Evolutionary conservation across 2,888 invertebrate species (phyloP).

Genomic region (Carcina quercana): DNA sequence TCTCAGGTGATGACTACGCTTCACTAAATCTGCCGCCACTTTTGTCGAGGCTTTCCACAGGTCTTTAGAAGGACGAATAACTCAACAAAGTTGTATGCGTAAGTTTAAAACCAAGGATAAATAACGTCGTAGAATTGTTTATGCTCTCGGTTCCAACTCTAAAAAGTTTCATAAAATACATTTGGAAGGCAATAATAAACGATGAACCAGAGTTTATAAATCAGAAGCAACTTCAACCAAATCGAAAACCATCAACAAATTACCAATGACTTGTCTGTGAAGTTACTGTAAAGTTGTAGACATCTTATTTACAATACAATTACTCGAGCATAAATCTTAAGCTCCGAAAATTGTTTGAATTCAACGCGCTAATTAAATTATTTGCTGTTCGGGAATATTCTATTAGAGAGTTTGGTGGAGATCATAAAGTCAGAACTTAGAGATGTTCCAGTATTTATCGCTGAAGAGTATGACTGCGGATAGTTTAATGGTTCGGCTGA

Average conservation of each 20-base stretch:
- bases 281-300: background rate
- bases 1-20: no score
- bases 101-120: no score
- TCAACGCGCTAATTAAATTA: conserved; percentile 5
- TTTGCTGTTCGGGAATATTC: conserved; percentile 2
- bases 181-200: no score
- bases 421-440: background rate
- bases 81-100: no score
- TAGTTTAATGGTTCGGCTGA: conserved; percentile 43
- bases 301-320: background rate
- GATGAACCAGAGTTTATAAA: no score
- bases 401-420: conserved; percentile 1
- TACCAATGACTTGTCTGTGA: conserved; percentile 1
- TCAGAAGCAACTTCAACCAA: background rate
- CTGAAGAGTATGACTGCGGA: conserved; percentile 14
- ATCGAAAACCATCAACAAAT: conserved; percentile 1
- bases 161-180: no score
- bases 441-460: background rate
- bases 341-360: conserved; percentile 6
- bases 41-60: no score
- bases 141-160: no score
- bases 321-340: conserved; percentile 1
- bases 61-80: no score
- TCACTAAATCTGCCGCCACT: no score
- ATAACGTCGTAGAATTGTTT: no score